Base-by-base conservation (phyloP, 2,888 invertebrate genomes). In the Caenorhabditis macrosperma region DNA sequence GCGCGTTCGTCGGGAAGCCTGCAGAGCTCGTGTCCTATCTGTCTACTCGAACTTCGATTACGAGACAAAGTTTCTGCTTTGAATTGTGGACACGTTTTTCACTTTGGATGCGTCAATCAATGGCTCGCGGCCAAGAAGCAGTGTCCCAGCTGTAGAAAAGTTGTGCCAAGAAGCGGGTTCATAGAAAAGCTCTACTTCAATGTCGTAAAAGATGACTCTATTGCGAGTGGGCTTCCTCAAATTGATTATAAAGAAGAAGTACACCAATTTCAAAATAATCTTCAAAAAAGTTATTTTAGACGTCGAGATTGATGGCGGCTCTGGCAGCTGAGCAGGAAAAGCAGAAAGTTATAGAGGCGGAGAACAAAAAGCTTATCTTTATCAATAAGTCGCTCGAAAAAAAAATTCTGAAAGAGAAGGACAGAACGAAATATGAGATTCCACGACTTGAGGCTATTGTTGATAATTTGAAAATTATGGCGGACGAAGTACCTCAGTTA, bases 171-270 rank as follows among this genome's bases (percentile, higher is more conserved):
- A 22, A 72, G 44, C 60, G 79, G 75, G 9, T 52, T 77, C 22
- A 63, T 81, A 2, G 81, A 81, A n/a, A 81, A 77, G 12, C 55
- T 81, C 20, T 81, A 57, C 30, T 81, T 81, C 41, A 75, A 80
- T 57, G 57, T 64, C 10, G 28, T 41, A 1, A 24, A 22, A n/a
- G 38, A 26, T 1, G n/a, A 1, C 22, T n/a, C n/a, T n/a, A n/a
- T n/a, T n/a, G n/a, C n/a, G n/a, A n/a, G n/a, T n/a, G 17, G 22
- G 12, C 17, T 20, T 2, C 41, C 52, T 2, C 52, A 60, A 5
- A 46, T 66, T 6, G 67, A 75, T 35, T 75, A 67, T 46, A 35
- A 44, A 22, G 75, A 69, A 55, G 71, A 55, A 44, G 54, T 33
- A 30, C 24, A 28, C 24, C 17, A 12, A 12, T 48, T 54, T 12